These are phyloP conservation scores for Promerops cafer DNA, from an alignment of 2,113 vertebrate genomes.

Conservation along the genomic window DNA sequence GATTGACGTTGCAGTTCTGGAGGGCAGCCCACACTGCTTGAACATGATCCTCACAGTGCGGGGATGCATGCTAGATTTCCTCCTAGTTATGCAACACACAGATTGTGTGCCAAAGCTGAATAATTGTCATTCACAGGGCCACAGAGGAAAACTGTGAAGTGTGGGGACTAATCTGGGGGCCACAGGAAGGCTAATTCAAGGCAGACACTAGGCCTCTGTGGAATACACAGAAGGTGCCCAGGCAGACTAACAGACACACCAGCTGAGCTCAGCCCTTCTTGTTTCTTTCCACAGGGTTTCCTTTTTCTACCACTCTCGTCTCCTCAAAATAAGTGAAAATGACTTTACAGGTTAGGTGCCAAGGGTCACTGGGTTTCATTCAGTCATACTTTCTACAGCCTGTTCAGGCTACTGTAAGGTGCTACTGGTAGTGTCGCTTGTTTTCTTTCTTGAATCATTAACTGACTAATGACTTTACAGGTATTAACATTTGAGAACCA, in stretches of 20 bases:
- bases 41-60: not conserved
- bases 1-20: not conserved
- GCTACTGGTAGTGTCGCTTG: not conserved
- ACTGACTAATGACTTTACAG: not conserved
- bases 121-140: not conserved
- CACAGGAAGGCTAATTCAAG: not conserved
- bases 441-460: not conserved
- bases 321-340: not conserved
- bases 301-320: not conserved
- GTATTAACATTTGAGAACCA: not conserved
- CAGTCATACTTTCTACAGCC: not conserved
- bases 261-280: not conserved
- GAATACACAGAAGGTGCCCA: not conserved
- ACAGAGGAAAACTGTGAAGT: not conserved
- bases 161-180: not conserved
- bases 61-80: constrained; percentile 19
- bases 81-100: constrained; percentile 11
- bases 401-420: not conserved
- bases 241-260: not conserved
- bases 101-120: not conserved
- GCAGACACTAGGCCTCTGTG: not conserved
- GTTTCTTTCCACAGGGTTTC: not conserved
- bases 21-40: constrained; percentile 20
- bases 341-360: not conserved
- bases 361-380: constrained; percentile 19